A percentile compares a stretch with the other conserved stretches of the same genome.
phyloP scores from a whole-genome alignment of 2,888 invertebrate species.

The Callimorpha dominula region DNA sequence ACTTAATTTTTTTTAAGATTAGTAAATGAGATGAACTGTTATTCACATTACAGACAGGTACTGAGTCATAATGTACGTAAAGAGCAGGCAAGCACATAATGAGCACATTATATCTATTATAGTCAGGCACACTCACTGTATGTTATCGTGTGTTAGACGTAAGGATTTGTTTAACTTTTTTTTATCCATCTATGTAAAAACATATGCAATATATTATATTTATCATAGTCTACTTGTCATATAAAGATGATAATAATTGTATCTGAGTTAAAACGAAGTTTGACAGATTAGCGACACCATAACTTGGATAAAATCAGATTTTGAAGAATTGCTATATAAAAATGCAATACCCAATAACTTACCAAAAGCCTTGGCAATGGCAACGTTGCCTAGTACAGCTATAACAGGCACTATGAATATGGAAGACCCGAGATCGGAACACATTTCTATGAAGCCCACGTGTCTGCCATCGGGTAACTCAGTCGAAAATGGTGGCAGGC shows the following conservation, averaged over 20 bases:
- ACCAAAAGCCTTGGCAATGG: slow-evolving; percentile 98
- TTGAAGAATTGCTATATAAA: too few relatives aligned
- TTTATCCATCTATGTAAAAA: too few relatives aligned
- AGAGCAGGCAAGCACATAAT: not conserved
- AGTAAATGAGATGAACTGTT: not conserved
- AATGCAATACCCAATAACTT: slow-evolving; percentile 60
- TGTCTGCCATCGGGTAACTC: slow-evolving; percentile 84
- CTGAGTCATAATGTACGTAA: not conserved
- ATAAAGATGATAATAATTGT: not conserved
- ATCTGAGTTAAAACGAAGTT: not conserved
- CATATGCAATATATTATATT: too few relatives aligned
- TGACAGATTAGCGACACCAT: not conserved
- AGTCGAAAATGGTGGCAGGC: slow-evolving; percentile 91
- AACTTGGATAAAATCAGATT: not conserved
- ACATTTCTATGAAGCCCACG: slow-evolving; percentile 89
- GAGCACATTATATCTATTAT: not conserved
- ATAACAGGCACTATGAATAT: slow-evolving; percentile 95
- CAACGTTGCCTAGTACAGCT: slow-evolving; percentile 96
- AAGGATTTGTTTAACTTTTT: too few relatives aligned
- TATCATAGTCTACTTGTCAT: not conserved
- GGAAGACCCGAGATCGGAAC: slow-evolving; percentile 93
- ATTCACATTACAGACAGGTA: not conserved
- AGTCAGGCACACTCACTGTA: too few relatives aligned
- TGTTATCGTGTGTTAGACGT: too few relatives aligned
- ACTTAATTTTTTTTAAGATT: not conserved